These are phyloP conservation scores for Sycophaga agraensis DNA, from an alignment of 1,140 invertebrate genomes.

Conservation along the genomic window DNA sequence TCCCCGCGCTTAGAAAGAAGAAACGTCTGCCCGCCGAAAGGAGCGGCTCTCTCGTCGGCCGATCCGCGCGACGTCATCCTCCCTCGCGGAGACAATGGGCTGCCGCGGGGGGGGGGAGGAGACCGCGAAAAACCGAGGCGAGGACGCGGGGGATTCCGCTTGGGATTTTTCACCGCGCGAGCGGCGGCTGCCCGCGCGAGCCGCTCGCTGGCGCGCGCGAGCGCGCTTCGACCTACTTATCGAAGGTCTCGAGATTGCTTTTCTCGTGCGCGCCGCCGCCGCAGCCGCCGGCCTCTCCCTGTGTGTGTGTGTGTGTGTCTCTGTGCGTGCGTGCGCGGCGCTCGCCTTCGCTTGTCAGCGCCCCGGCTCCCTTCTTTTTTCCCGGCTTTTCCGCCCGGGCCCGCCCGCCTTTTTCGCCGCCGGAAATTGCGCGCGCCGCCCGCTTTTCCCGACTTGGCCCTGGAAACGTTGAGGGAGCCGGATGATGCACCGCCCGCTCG, in stretches of 20 bases:
- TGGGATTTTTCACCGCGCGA: slow-evolving; percentile 21
- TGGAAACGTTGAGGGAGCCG: no score
- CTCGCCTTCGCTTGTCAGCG: background rate
- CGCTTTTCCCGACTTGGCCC: background rate
- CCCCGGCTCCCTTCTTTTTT: background rate
- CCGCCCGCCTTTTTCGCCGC: background rate
- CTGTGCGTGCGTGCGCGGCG: background rate
- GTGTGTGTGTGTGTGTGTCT: slow-evolving; percentile 1
- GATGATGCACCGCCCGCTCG: no score
- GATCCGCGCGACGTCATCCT: no score
- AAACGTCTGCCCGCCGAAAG: no score
- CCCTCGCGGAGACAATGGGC: no score
- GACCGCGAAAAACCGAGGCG: slow-evolving; percentile 7
- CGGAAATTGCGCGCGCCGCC: background rate
- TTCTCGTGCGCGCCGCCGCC: slow-evolving; percentile 21
- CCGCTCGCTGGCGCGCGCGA: background rate
- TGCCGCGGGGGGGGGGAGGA: no score
- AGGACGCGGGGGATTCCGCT: slow-evolving; percentile 20
- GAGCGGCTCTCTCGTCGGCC: no score
- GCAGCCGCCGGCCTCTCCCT: no score
- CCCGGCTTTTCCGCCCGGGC: no score
- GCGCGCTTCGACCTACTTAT: slow-evolving; percentile 15
- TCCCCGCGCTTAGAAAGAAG: no score
- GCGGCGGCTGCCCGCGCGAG: background rate
- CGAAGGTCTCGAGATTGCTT: slow-evolving; percentile 29